Base-by-base conservation (phyloP, 2,888 invertebrate species). In the Drosophila subquinaria region DNA sequence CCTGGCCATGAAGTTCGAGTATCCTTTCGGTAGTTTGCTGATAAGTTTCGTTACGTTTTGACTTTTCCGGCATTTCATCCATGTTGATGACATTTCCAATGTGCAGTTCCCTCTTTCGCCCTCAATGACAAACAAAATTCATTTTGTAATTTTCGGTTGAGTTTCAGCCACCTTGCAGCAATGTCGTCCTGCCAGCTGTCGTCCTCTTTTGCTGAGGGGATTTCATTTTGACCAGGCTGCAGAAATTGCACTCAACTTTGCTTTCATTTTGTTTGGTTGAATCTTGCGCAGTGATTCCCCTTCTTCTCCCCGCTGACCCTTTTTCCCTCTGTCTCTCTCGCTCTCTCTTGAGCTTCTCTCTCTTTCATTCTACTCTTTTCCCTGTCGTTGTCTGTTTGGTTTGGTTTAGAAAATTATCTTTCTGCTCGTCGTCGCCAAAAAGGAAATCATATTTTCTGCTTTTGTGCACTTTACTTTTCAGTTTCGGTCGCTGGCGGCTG, bases 371-470 rank as follows among this genome's bases (percentile, higher is more conserved):
- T 64, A 15, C 27, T 53, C 42, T 42, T 9, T 17, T 42, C 42
- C 17, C 42, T 42, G 10, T 17, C 45, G 42, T 51, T 66, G 66
- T 71, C 59, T 61, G 59, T 43, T 33, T 67, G 67, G 72, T 72
- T 84, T 69, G 81, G 79, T 79, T 88, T 90, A 88, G 90, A 90
- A 90, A 89, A 90, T 90, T 91, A 90, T 90, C 90, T 90, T 90
- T 91, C 89, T 88, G 87, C 82, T 88, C 87, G 88, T 89, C 89
- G 88, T 84, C 82, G 85, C 83, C 88, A 86, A 87, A 90, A 88
- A 90, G 92, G 91, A 91, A 91, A 92, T 90, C 89, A 92, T 91
- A 92, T 91, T 91, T 91, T 92, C 88, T 88, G 85, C 87, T 88
- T 90, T 90, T 91, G 90, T 91, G 89, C 90, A 87, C 87, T 90